Evolutionary conservation across 2,888 invertebrate species (phyloP).

Genomic region (Tholera decimalis): DNA sequence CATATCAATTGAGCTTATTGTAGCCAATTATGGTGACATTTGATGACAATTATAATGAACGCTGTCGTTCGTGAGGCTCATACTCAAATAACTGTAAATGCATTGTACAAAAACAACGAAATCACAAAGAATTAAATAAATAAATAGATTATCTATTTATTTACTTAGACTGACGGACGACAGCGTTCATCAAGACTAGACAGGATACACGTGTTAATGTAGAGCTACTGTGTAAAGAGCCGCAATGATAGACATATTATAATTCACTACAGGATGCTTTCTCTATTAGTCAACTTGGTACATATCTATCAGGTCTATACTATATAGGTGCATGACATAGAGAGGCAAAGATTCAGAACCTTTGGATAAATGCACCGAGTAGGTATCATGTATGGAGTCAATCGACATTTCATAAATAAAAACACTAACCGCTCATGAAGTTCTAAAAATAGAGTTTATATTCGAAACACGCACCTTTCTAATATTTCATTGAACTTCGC

Average conservation of each 20-base stretch:
- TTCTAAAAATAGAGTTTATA: conserved; percentile 36
- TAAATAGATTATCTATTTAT: too few species aligned
- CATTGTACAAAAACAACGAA: too few species aligned
- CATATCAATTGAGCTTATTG: conserved; percentile 69
- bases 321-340: too few species aligned
- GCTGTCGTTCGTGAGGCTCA: too few species aligned
- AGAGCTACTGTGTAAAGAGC: conserved; percentile 58
- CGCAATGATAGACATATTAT: conserved; percentile 60
- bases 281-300: conserved; percentile 44
- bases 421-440: conserved; percentile 6
- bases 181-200: conserved; percentile 54
- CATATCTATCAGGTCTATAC: too few species aligned
- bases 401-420: conserved; percentile 3
- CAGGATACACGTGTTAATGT: conserved; percentile 70
- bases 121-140: too few species aligned
- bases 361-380: too few species aligned
- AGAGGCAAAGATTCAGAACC: too few species aligned
- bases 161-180: conserved; percentile 40
- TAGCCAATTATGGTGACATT: conserved; percentile 72
- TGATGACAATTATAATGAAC: too few species aligned
- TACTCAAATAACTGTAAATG: too few species aligned
- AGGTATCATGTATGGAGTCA: too few species aligned
- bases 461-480: conserved; percentile 42
- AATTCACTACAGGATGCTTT: conserved; percentile 55
- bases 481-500: conserved; percentile 52